Base-by-base conservation (phyloP, 1,140 invertebrate species). In the Lamellibrachia luymesi region DNA sequence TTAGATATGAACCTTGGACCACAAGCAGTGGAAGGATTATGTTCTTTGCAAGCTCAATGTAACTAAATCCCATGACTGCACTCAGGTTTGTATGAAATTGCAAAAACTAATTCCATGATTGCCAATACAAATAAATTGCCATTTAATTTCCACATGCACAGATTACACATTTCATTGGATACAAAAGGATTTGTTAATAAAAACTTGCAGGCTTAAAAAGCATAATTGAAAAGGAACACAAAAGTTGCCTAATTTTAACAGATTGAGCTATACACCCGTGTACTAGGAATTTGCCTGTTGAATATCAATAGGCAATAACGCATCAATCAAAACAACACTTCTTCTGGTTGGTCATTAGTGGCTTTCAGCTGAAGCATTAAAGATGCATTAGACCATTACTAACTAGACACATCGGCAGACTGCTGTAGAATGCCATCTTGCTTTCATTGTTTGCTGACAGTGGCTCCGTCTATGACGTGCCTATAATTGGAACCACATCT, bases 341-440 rank as follows among this genome's bases (percentile, higher is more conserved):
- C 64, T 80, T 22, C 64, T 80, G 64, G 64, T 80, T 22, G 13
- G 64, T 80, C 64, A 80, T 80, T 80, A 80, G 64, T 80, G 17
- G 64, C 64, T 80, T 80, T 80, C 64, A 80, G 4, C 64, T 80
- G 64, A 80, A 80, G 64, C 64, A 80, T 80, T 80, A 80, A 80
- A 80, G 64, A 80, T 80, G 64, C 64, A 80, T 80, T 80, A 80
- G 64, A 80, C 64, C 64, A 80, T 80, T 80, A 80, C 64, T 80
- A 80, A 22, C 25, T 80, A 80, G 13, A 80, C 64, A 80, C 17
- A 80, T 4, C 64, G 2, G 64, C 8, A 80, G 13, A 22, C 64
- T 8, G 64, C 64, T 80, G 64, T 22, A 17, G 64, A 80, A 80
- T 80, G 17, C 64, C 64, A 22, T 80, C 64, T 80, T 80, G 5